phyloP scores from a whole-genome alignment of 2,113 vertebrate genomes.

The Callospermophilus lateralis region DNA sequence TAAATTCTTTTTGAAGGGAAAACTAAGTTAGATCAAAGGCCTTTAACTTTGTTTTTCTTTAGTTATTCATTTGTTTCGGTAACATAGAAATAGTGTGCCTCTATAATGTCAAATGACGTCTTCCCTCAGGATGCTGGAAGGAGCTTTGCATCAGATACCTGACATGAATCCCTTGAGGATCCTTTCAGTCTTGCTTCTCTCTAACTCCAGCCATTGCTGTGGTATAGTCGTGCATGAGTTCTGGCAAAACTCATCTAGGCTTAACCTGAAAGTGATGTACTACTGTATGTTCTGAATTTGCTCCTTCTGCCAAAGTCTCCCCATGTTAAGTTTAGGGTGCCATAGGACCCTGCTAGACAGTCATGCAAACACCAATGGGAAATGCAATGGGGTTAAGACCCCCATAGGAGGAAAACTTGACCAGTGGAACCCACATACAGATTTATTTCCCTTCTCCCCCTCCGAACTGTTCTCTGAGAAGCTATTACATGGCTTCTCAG shows the following conservation, averaged over 20 bases:
- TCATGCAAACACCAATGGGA: neutral
- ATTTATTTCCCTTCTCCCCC: neutral
- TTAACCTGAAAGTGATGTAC: neutral
- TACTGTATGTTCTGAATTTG: neutral
- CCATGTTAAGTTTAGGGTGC: neutral
- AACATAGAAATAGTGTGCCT: neutral
- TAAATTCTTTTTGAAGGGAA: neutral
- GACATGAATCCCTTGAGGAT: neutral
- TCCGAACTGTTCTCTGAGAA: neutral
- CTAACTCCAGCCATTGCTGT: neutral
- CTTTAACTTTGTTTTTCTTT: constrained; percentile 1
- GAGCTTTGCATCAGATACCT: neutral
- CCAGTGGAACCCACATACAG: neutral
- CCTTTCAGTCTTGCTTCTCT: neutral
- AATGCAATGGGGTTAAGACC: neutral
- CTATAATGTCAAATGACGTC: neutral
- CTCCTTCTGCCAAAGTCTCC: neutral
- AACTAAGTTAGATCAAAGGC: neutral
- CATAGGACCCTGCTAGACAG: neutral
- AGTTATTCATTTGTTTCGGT: neutral
- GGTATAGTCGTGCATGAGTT: neutral
- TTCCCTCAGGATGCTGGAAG: neutral
- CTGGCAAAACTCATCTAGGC: neutral
- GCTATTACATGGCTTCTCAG: neutral
- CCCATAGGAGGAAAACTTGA: neutral